Conservation (phyloP, 35 echinoderm and acorn worm species). For the Apostichopus parvimensis region DNA sequence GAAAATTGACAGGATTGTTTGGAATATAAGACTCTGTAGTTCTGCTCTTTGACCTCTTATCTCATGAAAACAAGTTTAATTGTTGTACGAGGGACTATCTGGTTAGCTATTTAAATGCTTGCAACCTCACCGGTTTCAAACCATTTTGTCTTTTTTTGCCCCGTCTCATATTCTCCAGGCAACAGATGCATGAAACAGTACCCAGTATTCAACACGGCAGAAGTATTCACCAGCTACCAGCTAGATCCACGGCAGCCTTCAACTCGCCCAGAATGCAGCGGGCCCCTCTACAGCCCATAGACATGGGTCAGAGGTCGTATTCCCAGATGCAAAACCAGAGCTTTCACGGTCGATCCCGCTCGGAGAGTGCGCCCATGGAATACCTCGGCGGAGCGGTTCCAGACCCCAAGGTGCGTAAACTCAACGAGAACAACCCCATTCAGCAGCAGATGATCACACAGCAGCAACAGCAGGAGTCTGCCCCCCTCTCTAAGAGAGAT, state of each 20-base stretch:
- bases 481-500: slow-evolving; percentile 10
- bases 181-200: slow-evolving; percentile 44
- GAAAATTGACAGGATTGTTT: no score
- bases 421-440: slow-evolving; percentile 51
- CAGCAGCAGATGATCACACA: slow-evolving; percentile 49
- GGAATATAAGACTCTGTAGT: no score
- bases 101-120: no score
- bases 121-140: no score
- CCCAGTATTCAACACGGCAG: slow-evolving; percentile 45
- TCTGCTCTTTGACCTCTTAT: no score
- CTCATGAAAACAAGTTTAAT: no score
- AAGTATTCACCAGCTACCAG: slow-evolving; percentile 61
- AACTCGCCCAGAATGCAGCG: slow-evolving; percentile 18
- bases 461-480: not conserved
- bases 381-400: slow-evolving; percentile 26
- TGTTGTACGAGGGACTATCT: no score
- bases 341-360: slow-evolving; percentile 39
- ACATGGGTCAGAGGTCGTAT: slow-evolving; percentile 37
- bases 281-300: slow-evolving; percentile 41
- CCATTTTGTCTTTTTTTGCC: not conserved
- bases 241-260: slow-evolving; percentile 1
- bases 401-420: slow-evolving; percentile 52
- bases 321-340: slow-evolving; percentile 35
- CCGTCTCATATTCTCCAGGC: slow-evolving; percentile 45
- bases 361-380: slow-evolving; percentile 57